Evolutionary conservation across 2,113 vertebrate species (phyloP).

Genomic region (Antechinus stuartii): DNA sequence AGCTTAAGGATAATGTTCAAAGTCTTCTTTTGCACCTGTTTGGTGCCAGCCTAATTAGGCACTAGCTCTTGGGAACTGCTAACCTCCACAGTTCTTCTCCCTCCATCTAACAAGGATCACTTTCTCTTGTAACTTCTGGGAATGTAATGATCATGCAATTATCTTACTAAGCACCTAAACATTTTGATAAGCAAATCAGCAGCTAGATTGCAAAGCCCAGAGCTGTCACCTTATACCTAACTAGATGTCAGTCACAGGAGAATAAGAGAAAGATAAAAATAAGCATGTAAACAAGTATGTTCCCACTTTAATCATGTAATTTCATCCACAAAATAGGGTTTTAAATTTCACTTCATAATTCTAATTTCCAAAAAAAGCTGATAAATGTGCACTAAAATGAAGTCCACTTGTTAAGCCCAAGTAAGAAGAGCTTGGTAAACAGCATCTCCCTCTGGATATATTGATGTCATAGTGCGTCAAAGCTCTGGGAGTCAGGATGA

Average conservation of each 20-base stretch:
- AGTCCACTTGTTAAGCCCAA: constrained; percentile 13
- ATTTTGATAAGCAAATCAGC: constrained; percentile 68
- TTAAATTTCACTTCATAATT: neutral
- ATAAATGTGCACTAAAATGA: neutral
- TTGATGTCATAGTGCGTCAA: constrained; percentile 42
- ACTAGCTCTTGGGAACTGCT: constrained; percentile 60
- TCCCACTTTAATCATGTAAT: too few species aligned
- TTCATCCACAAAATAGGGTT: neutral
- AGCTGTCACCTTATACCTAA: constrained; percentile 46
- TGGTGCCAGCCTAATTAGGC: constrained; percentile 67
- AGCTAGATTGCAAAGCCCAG: constrained; percentile 60
- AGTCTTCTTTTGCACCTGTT: constrained; percentile 53
- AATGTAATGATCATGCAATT: constrained; percentile 78
- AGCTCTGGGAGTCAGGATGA: constrained; percentile 40
- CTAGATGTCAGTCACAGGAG: constrained; percentile 34
- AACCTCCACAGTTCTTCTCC: constrained; percentile 40
- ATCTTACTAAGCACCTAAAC: constrained; percentile 74
- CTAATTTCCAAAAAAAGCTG: neutral
- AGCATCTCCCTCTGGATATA: constrained; percentile 51
- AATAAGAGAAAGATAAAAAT: constrained; percentile 42
- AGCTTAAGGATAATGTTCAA: constrained; percentile 60
- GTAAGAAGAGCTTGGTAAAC: constrained; percentile 63
- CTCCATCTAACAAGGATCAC: constrained; percentile 38
- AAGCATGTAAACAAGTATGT: neutral
- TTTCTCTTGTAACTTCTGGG: constrained; percentile 75